Percentiles rank a stretch among this genome's conserved stretches.
phyloP scores from a whole-genome alignment of 2,797 vertebrate genomes.

The Anomalospiza imberbis region DNA sequence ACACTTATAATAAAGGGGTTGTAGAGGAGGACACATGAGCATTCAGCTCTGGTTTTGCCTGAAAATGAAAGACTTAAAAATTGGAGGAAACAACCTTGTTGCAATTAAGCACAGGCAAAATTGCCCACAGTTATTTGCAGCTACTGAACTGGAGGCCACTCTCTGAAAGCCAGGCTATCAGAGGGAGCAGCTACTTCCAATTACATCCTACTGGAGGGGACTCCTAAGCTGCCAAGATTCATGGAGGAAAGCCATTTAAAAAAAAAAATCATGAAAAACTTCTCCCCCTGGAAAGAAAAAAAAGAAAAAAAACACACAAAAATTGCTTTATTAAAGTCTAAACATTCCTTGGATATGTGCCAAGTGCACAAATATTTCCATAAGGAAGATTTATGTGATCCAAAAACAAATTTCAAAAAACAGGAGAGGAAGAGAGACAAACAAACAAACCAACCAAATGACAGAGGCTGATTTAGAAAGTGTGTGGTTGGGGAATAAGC shows the following conservation, averaged over 20 bases:
- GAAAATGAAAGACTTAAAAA: constrained; percentile 16
- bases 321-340: neutral
- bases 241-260: neutral
- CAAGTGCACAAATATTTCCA: constrained; percentile 31
- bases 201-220: constrained; percentile 50
- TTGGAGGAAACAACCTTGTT: neutral
- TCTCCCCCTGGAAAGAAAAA: neutral
- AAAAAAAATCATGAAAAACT: neutral
- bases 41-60: neutral
- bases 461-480: neutral
- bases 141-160: constrained; percentile 31
- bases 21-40: neutral
- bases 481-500: rapidly evolving
- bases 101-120: constrained; percentile 34
- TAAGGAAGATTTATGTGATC: constrained; percentile 16
- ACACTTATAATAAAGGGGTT: neutral
- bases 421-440: neutral
- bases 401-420: constrained; percentile 30
- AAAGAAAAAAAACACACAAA: neutral
- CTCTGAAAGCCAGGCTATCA: constrained; percentile 35
- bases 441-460: neutral
- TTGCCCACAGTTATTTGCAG: constrained; percentile 32
- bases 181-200: constrained; percentile 35
- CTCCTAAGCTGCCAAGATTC: constrained; percentile 24
- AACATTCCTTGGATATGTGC: neutral